Percentiles rank a stretch among this genome's conserved stretches.
These are phyloP conservation scores for Chaetophractus vellerosus DNA, from an alignment of 2,797 vertebrate genomes.

Conservation along the genomic window DNA sequence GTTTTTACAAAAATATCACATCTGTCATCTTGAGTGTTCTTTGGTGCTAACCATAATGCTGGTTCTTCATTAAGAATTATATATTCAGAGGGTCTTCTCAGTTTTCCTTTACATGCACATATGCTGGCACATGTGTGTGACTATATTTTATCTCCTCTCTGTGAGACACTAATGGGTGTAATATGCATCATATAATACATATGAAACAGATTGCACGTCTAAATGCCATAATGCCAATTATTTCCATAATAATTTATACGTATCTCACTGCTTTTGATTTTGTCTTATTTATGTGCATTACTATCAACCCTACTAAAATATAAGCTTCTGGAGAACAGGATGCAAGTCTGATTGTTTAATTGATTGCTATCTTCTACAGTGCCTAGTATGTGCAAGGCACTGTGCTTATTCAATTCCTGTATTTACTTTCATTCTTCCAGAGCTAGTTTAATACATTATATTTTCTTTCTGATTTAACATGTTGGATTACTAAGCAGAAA, in stretches of 20 bases:
- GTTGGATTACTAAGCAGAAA: slow-evolving; percentile 56
- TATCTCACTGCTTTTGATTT: slow-evolving; percentile 60
- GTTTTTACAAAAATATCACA: slow-evolving; percentile 71
- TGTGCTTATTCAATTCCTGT: neutral
- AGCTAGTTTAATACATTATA: slow-evolving; percentile 22
- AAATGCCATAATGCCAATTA: slow-evolving; percentile 24
- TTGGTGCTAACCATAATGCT: slow-evolving; percentile 67
- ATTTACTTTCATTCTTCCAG: slow-evolving; percentile 60
- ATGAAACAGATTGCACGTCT: slow-evolving; percentile 69
- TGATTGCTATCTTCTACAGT: slow-evolving; percentile 46
- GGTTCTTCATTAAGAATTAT: slow-evolving; percentile 53
- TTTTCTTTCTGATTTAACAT: slow-evolving; percentile 57
- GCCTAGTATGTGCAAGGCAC: neutral
- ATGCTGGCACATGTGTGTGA: slow-evolving; percentile 60
- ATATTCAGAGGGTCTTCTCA: slow-evolving; percentile 66
- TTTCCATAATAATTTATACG: slow-evolving; percentile 50
- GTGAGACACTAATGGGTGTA: slow-evolving; percentile 48
- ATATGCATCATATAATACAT: slow-evolving; percentile 56
- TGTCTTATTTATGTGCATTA: slow-evolving; percentile 66
- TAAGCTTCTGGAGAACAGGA: slow-evolving; percentile 58
- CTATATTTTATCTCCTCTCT: slow-evolving; percentile 71
- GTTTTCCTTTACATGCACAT: slow-evolving; percentile 76
- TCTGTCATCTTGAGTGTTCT: slow-evolving; percentile 77
- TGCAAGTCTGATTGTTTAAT: neutral
- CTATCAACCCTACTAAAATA: slow-evolving; percentile 64